phyloP scores from a whole-genome alignment of 2,888 invertebrate genomes.

The Nomada hirtipes region DNA sequence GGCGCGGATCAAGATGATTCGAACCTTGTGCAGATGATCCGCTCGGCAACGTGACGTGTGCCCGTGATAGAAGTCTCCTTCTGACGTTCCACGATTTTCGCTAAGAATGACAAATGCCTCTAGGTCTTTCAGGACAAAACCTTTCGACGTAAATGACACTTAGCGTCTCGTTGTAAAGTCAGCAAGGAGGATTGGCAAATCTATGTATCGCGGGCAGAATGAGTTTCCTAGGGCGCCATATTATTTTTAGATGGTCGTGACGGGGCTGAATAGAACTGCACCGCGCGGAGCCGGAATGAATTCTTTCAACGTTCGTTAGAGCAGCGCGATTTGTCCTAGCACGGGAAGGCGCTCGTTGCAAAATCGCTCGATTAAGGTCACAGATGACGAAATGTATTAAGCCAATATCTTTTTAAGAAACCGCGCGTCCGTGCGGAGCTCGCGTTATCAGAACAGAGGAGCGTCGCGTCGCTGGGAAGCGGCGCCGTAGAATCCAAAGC shows the following conservation, averaged over 20 bases:
- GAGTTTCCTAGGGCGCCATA: neutral
- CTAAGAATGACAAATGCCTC: neutral
- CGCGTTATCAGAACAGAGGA: conserved; percentile 32
- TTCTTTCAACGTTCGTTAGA: conserved; percentile 40
- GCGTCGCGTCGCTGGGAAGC: neutral
- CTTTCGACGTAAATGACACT: no score
- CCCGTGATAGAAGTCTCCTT: neutral
- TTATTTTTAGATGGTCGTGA: neutral
- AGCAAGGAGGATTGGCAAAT: neutral
- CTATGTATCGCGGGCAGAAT: no score
- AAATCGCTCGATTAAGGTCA: conserved; percentile 61
- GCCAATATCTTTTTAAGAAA: conserved; percentile 61
- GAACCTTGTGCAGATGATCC: neutral
- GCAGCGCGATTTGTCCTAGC: conserved; percentile 24
- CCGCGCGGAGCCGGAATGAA: conserved; percentile 3
- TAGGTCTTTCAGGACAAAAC: neutral
- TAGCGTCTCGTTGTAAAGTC: neutral
- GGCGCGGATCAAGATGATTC: no score
- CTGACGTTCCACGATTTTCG: neutral
- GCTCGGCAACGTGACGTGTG: no score
- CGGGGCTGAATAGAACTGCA: neutral
- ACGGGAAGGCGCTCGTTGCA: conserved; percentile 54
- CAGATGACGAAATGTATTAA: conserved; percentile 55
- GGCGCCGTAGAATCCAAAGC: neutral
- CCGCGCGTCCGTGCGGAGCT: conserved; percentile 3